Conservation (phyloP, 2,797 vertebrate genomes). For the Decapterus maruadsi region DNA sequence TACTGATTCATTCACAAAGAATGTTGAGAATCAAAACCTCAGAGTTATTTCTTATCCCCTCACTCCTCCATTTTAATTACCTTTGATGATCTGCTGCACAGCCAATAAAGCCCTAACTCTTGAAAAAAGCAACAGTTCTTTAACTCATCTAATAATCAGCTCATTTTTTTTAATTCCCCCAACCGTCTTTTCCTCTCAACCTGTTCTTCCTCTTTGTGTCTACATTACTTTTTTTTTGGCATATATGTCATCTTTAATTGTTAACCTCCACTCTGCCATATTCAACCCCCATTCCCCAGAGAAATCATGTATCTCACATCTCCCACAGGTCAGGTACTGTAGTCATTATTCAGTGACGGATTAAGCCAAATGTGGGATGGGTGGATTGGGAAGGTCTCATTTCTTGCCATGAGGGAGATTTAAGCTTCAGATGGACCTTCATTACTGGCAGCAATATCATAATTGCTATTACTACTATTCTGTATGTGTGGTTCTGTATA, state of each 20-base stretch:
- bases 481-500: not conserved
- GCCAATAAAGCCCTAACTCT: not conserved
- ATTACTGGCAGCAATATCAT: slow-evolving; percentile 15
- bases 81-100: slow-evolving; percentile 2
- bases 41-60: not conserved
- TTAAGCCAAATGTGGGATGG: slow-evolving; percentile 20
- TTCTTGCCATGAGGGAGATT: slow-evolving; percentile 7
- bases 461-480: not conserved
- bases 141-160: not conserved
- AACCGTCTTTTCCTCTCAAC: not conserved
- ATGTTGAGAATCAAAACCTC: not conserved
- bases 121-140: not conserved
- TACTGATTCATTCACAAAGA: not conserved
- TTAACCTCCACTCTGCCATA: not conserved
- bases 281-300: not conserved
- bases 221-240: not conserved
- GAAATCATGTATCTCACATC: slow-evolving; percentile 29
- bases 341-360: slow-evolving; percentile 28
- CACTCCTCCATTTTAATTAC: not conserved
- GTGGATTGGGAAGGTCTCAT: not conserved
- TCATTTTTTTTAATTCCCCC: not conserved
- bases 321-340: slow-evolving; percentile 1
- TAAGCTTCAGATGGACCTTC: slow-evolving; percentile 24
- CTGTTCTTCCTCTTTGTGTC: not conserved
- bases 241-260: not conserved